Evolutionary conservation across 2,888 invertebrate species (phyloP), one percentile per base, ranked within the genome.

Genomic region (Itoplectis maculator): DNA sequence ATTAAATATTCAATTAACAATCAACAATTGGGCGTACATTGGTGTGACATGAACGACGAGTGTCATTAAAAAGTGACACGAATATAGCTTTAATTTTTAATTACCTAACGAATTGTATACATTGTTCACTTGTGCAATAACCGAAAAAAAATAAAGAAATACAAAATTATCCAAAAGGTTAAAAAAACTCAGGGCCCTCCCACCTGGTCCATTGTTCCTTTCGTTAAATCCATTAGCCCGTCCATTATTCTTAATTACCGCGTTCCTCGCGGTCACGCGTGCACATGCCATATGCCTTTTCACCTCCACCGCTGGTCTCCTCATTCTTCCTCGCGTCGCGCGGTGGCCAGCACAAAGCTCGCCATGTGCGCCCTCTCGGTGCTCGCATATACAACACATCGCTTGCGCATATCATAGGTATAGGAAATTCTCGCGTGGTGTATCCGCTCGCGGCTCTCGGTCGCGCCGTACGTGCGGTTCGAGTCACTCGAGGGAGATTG

Each of bases 211-310:
- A 89, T 90, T 90, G 91, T 91, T 89, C 87, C 84, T 87, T 88
- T 90, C 87, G 89, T 91, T 91, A 90, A 88, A 90, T 86, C 87
- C 88, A 90, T 89, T 89, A 90, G 86, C 85, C 69, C 74, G 76
- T 83, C 87, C 88, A 91, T 91, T 91, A 90, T 88, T 91, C 90
- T 90, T 89, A 89, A 91, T 91, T 89, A 91, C 87, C 86, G 84
- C 74, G 86, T 20, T 83, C 54, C 77, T 61, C 68, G 72, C 72
- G 63, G 66, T 77, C 70, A 73, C 61, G 65, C 76, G 15, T 65
- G 37, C 29, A 56, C 65, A 54, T 76, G 15, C 23, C 79, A 51
- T 13, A 40, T 20, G 18, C 54, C 63, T 76, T 75, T 75, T n/a
- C n/a, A 29, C 29, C 40, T 65, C 54, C n/a, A 35, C 37, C 70